Evolutionary conservation across 2,113 vertebrate genomes (phyloP).

Genomic region (Aegithalos caudatus): DNA sequence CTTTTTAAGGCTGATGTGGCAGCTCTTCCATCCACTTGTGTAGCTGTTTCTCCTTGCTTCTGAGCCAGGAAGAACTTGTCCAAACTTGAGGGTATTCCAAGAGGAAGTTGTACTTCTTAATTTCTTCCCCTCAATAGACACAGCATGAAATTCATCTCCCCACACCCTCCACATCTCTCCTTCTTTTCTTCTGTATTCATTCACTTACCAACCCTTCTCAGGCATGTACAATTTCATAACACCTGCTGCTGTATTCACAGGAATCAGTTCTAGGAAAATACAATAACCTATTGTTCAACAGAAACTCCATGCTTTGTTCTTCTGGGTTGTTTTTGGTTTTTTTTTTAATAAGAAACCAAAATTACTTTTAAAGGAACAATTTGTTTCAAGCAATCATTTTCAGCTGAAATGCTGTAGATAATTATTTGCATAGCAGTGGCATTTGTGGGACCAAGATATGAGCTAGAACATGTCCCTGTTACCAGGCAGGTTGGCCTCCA

Average conservation of each 20-base stretch:
- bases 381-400: conserved; percentile 37
- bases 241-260: conserved; percentile 51
- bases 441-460: not conserved
- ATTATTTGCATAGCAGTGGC: not conserved
- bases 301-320: not conserved
- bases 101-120: not conserved
- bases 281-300: conserved; percentile 46
- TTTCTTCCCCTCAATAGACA: not conserved
- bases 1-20: not conserved
- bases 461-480: not conserved
- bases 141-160: not conserved
- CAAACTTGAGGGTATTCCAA: not conserved
- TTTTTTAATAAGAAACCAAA: conserved; percentile 30
- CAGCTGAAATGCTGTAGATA: not conserved
- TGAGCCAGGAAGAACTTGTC: not conserved
- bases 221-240: conserved; percentile 22
- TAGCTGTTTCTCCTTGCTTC: not conserved
- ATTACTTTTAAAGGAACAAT: conserved; percentile 32
- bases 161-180: not conserved
- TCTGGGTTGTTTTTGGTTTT: not conserved
- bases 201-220: not conserved
- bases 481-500: not conserved
- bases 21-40: not conserved
- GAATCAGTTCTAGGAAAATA: conserved; percentile 25
- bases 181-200: not conserved